phyloP scores from a whole-genome alignment of 2,113 vertebrate species.

The Opisthocomus hoazin region DNA sequence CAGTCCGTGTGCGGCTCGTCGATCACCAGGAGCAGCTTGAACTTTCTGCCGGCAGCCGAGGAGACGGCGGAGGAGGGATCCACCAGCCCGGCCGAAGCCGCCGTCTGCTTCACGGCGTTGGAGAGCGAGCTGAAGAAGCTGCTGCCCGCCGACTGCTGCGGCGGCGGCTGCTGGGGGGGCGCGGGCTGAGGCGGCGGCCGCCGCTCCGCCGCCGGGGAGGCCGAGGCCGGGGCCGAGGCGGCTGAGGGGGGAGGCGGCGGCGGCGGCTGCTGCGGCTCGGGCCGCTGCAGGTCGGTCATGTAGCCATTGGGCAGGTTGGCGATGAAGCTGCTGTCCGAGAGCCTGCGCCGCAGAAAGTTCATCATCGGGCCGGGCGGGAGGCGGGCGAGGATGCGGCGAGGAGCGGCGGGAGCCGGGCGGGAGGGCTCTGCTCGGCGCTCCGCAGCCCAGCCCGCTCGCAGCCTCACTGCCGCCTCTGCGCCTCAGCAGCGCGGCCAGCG shows the following conservation, averaged over 20 bases:
- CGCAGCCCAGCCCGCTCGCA: conserved; percentile 2
- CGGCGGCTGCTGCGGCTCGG: conserved; percentile 71
- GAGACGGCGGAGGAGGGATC: conserved; percentile 73
- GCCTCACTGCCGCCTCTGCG: background rate
- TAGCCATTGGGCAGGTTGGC: conserved; percentile 96
- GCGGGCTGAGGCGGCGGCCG: conserved; percentile 55
- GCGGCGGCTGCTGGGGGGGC: conserved; percentile 28
- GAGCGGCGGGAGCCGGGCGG: background rate
- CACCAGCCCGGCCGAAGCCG: conserved; percentile 83
- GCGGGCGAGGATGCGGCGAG: background rate
- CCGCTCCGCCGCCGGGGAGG: conserved; percentile 62
- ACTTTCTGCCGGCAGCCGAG: conserved; percentile 69
- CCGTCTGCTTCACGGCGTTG: conserved; percentile 93
- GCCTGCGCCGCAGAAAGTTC: conserved; percentile 95
- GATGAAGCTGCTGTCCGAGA: conserved; percentile 97
- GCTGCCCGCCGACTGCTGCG: conserved; percentile 71
- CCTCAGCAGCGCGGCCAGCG: background rate
- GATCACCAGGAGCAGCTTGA: conserved; percentile 91
- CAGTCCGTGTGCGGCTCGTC: conserved; percentile 93
- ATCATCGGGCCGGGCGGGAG: conserved; percentile 73
- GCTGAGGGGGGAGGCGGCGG: conserved; percentile 39
- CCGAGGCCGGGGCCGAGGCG: conserved; percentile 37
- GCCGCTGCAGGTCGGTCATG: conserved; percentile 93
- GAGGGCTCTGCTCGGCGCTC: conserved; percentile 44
- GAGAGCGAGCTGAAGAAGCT: conserved; percentile 95